Evolutionary conservation across 1,140 invertebrate genomes (phyloP).

Genomic region (Papilio polytes): DNA sequence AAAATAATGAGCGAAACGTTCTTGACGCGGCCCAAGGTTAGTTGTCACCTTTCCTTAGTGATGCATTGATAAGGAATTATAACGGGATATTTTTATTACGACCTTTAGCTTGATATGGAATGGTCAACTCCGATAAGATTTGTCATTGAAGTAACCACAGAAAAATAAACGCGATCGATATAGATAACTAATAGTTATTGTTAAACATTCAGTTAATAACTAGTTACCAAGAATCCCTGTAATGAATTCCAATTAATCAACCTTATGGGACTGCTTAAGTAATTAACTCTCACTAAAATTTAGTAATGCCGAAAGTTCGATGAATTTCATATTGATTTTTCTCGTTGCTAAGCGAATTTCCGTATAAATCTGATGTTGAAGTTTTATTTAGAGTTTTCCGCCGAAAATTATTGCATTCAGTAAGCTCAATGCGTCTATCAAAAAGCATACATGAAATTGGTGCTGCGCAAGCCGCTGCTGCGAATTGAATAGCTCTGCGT

Average conservation of each 20-base stretch:
- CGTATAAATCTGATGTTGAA: background rate
- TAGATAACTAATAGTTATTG: background rate
- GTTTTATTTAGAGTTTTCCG: background rate
- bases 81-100: slow-evolving; percentile 13
- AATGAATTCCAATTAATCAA: background rate
- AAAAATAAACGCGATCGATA: background rate
- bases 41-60: slow-evolving; percentile 5
- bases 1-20: slow-evolving; percentile 1
- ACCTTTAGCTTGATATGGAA: background rate
- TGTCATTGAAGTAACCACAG: slow-evolving; percentile 37
- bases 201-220: background rate
- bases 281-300: background rate
- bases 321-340: background rate
- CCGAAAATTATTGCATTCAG: slow-evolving; percentile 23
- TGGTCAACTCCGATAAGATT: slow-evolving; percentile 26
- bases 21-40: background rate
- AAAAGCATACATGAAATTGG: slow-evolving; percentile 69
- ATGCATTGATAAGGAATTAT: slow-evolving; percentile 3
- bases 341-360: slow-evolving; percentile 23
- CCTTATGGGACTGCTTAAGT: background rate
- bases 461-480: slow-evolving; percentile 65
- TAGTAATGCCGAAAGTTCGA: background rate
- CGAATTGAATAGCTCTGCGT: slow-evolving; percentile 71
- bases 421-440: slow-evolving; percentile 56
- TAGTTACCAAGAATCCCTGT: background rate